Evolutionary conservation across 2,888 invertebrate genomes (phyloP), one percentile per base, ranked within the genome.

Genomic region (Imbricaverruca yamaguchii): DNA sequence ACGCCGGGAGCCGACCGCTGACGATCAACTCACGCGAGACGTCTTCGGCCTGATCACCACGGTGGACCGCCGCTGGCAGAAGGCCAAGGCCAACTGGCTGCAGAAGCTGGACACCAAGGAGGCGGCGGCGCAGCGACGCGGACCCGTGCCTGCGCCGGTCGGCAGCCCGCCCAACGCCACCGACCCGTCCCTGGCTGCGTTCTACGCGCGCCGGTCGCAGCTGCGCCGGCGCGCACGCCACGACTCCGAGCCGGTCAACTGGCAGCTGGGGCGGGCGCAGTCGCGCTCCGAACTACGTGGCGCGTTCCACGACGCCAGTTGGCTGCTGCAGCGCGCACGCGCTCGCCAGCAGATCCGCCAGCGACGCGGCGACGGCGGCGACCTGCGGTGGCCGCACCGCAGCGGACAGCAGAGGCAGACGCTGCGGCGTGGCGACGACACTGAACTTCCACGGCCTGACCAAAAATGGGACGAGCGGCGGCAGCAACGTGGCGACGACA

Each of bases 181-280:
- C 21, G 74, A 74, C 74, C 74, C 74, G 74, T 74, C 74, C 18
- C 18, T 74, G 74, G 74, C 74, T 0, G 74, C 74, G 7, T 74
- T 9, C 53, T 74, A 74, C 53, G 53, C 74, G 53, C 74, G 74
- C 53, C 74, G 74, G 18, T 53, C 74, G 53, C 53, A 18, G 21
- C 74, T 53, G 11, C 39, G 74, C 2, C 74, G 53, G 53, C 74
- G 53, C 74, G 53, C 15, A 11, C 74, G 74, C 18, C 39, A 13
- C 11, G 21, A 53, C 53, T 7, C 10, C 7, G 39, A 13, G 9
- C 23, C 2, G 18, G 74, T 7, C 18, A 69, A 69, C 69, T 74
- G 74, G 74, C 74, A 74, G 53, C 15, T 74, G 53, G 25, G 53
- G 18, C 39, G 74, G 18, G 74, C 15, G 8, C 25, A 18, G 18